Base-by-base conservation (phyloP, 2,113 vertebrate genomes). In the Oreocharis arfaki region DNA sequence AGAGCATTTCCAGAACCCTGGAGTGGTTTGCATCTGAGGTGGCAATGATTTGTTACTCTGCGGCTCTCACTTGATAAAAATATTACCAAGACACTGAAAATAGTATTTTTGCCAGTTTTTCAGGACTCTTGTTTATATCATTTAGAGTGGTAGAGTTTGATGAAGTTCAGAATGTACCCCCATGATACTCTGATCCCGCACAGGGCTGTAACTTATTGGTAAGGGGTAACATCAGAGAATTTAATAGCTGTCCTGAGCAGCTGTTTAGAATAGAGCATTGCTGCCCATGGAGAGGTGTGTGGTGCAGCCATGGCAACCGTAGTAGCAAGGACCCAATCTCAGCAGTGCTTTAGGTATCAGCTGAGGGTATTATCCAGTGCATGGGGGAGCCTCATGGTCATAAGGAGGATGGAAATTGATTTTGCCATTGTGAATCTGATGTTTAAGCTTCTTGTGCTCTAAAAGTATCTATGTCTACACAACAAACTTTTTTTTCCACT, bases 1-100 rank as follows among this genome's bases (percentile, higher is more conserved):
- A 46, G 85, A 53, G 84, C 17, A 3, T 93, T 95, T 95, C 73
- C 83, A 95, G 92, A 96, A 71, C 19, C 52, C 77, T 63, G 56
- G 87, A 75, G 69, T 28, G 11, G 13, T 61, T 91, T 61, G 79
- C 57, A 47, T 91, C 71, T 52, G 39, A 44, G 30, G 46, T 92
- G 74, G 90, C 84, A 32, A 44, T 50, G 46, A 59, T 67, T 88
- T 90, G 39, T 50, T 85, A 27, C 57, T 65, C 11, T n/a, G 37
- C 69, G 26, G 7, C 46, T 90, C 65, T 63, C 33, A 9, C 59
- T 41, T 87, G 41, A 39, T 71, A 49, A 91, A 78, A 89, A 55
- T 46, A 64, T 24, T 60, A 41, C 23, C 4, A 30, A 68, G 18
- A 46, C 8, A 18, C 27, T 64, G n/a, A 27, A 71, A 41, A 59